Evolutionary conservation across 2,888 invertebrate genomes (phyloP).

Genomic region (Diloba caeruleocephala): DNA sequence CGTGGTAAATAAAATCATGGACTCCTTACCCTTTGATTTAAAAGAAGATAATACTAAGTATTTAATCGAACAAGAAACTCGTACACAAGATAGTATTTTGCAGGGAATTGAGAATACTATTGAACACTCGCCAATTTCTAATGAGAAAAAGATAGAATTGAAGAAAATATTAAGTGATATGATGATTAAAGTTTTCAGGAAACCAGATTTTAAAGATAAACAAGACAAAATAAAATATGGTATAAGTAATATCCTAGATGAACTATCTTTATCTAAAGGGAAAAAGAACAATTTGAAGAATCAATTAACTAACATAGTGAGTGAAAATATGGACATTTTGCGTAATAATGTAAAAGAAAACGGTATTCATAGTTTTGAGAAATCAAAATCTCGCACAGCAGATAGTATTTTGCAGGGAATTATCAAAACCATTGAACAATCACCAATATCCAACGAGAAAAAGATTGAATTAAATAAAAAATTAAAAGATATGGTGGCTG

Average conservation of each 20-base stretch:
- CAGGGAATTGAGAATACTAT: slow-evolving; percentile 1
- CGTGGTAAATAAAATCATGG: slow-evolving; percentile 3
- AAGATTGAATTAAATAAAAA: slow-evolving; percentile 1
- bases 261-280: not conserved
- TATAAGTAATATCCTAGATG: slow-evolving; percentile 5
- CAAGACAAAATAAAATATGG: slow-evolving; percentile 3
- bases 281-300: slow-evolving; percentile 11
- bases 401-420: too few species aligned
- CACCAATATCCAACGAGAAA: too few species aligned
- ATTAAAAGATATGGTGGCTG: not conserved
- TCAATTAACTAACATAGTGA: slow-evolving; percentile 5
- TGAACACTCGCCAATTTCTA: not conserved
- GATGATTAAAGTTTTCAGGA: slow-evolving; percentile 2
- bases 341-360: too few species aligned
- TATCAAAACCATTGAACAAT: too few species aligned
- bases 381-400: too few species aligned
- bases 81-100: not conserved
- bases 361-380: too few species aligned
- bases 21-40: not conserved
- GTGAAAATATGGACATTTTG: slow-evolving; percentile 1
- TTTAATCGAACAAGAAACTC: too few species aligned
- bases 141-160: slow-evolving; percentile 6
- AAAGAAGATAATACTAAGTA: not conserved
- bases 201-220: not conserved
- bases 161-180: slow-evolving; percentile 3